Conservation (phyloP, 2,797 vertebrate species). For the Malurus splendens region DNA sequence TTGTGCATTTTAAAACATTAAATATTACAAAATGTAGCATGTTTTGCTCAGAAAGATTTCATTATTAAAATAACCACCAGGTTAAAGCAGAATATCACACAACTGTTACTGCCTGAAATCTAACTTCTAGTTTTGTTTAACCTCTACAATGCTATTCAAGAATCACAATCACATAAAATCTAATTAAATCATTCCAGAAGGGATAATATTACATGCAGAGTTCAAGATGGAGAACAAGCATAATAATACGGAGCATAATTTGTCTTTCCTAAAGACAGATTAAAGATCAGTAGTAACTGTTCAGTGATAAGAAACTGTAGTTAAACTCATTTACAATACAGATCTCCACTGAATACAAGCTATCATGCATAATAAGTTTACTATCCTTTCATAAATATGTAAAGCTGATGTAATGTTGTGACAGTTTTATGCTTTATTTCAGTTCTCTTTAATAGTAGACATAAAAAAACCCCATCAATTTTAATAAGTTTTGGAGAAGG, state of each 20-base stretch:
- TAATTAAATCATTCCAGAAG: neutral
- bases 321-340: neutral
- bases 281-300: neutral
- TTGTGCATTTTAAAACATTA: neutral
- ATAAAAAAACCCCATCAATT: neutral
- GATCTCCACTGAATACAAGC: conserved; percentile 2
- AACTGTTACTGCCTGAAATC: neutral
- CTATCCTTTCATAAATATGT: conserved; percentile 12
- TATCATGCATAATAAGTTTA: neutral
- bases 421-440: neutral
- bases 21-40: neutral
- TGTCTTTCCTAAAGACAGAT: neutral
- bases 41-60: neutral
- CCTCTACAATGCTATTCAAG: neutral
- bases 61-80: neutral
- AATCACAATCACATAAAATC: neutral
- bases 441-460: neutral
- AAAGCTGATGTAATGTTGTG: neutral
- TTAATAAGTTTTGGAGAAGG: neutral
- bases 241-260: neutral
- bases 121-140: neutral
- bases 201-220: neutral
- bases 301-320: neutral
- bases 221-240: neutral
- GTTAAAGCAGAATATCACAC: neutral